phyloP scores from a whole-genome alignment of 2,113 vertebrate genomes.

The Protobothrops mucrosquamatus region DNA sequence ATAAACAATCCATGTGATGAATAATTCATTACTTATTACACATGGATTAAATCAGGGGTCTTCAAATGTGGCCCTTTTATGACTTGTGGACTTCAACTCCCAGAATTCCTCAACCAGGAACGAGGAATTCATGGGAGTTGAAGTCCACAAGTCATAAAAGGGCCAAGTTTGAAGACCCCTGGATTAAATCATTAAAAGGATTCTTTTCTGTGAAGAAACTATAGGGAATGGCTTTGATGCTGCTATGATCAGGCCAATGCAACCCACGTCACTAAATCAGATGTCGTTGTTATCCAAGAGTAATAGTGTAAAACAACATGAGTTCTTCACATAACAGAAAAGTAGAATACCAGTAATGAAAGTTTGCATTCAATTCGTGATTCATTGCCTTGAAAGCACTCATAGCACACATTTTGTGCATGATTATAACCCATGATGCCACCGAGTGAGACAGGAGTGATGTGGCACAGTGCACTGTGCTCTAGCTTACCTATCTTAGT shows the following conservation, averaged over 20 bases:
- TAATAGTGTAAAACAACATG: not conserved
- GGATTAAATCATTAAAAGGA: not conserved
- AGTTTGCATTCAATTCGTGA: not conserved
- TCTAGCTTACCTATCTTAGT: not conserved
- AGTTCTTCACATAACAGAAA: slow-evolving; percentile 1
- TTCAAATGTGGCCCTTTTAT: too few species aligned
- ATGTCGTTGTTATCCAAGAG: not conserved
- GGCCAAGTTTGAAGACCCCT: too few species aligned
- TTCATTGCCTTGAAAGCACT: slow-evolving; percentile 20
- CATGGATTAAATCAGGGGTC: too few species aligned
- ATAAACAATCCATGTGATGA: not conserved
- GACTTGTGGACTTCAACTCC: too few species aligned
- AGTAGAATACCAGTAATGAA: slow-evolving; percentile 1
- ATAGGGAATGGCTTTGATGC: not conserved
- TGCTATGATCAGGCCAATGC: not conserved
- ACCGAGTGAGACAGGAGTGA: not conserved
- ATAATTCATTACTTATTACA: not conserved
- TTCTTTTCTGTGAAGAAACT: not conserved
- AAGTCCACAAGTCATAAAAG: too few species aligned
- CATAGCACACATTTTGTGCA: not conserved
- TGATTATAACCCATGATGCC: slow-evolving; percentile 4
- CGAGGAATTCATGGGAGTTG: too few species aligned
- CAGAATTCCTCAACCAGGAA: too few species aligned
- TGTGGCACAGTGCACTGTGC: not conserved
- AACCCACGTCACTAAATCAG: not conserved